These are phyloP conservation scores for Nemotelus nigrinus DNA, from an alignment of 2,888 invertebrate genomes.

Conservation along the genomic window DNA sequence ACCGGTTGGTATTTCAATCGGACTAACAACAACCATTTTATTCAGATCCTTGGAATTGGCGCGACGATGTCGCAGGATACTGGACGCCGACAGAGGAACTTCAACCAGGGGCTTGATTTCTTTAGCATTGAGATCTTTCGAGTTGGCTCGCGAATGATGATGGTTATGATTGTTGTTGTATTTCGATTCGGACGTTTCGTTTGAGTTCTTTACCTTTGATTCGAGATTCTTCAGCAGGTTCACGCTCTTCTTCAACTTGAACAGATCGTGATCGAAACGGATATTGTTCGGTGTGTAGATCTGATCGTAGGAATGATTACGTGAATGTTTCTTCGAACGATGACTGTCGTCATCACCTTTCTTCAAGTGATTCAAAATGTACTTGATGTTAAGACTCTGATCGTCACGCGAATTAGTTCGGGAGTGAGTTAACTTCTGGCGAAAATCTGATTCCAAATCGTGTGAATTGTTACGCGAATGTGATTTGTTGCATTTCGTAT, in stretches of 20 bases:
- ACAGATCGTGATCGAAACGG: conserved; percentile 63
- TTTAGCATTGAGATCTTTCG: conserved; percentile 60
- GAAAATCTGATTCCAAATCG: conserved; percentile 61
- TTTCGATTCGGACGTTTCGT: conserved; percentile 58
- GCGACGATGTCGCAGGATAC: conserved; percentile 69
- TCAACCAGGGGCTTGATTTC: conserved; percentile 54
- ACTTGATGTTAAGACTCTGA: conserved; percentile 61
- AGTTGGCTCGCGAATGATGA: conserved; percentile 68
- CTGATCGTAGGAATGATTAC: conserved; percentile 65
- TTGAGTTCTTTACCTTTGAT: conserved; percentile 62
- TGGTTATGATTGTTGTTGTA: conserved; percentile 45
- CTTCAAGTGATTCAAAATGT: conserved; percentile 63
- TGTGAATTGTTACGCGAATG: conserved; percentile 65
- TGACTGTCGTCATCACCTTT: conserved; percentile 56
- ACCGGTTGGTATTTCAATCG: conserved; percentile 28
- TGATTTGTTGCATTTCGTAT: conserved; percentile 60
- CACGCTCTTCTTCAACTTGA: conserved; percentile 61
- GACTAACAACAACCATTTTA: conserved; percentile 55
- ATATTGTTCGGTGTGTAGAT: conserved; percentile 65
- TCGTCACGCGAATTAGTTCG: conserved; percentile 62
- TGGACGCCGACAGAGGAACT: conserved; percentile 54
- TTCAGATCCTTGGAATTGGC: conserved; percentile 69
- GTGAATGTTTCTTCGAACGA: conserved; percentile 62
- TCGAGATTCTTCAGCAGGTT: conserved; percentile 62
- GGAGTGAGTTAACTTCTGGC: conserved; percentile 58